These are phyloP conservation scores for Atta cephalotes DNA, from an alignment of 1,140 invertebrate species.

Conservation along the genomic window DNA sequence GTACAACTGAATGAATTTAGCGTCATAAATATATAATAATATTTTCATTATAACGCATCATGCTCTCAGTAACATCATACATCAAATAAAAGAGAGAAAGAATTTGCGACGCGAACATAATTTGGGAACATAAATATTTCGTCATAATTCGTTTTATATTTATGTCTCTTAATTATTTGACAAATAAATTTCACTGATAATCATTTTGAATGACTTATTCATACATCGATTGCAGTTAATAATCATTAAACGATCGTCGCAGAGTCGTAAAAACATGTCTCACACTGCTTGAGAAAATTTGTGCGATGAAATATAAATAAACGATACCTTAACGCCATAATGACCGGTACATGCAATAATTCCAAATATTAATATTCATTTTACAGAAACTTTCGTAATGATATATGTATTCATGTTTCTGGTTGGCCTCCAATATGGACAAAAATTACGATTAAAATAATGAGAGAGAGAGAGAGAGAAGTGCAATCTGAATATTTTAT, in stretches of 20 bases:
- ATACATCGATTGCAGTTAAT: neutral
- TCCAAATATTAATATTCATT: conserved; percentile 34
- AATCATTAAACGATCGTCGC: conserved; percentile 8
- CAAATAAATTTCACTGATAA: conserved; percentile 38
- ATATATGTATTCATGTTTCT: neutral
- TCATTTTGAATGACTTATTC: neutral
- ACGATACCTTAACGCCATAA: conserved; percentile 5
- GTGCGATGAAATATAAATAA: conserved; percentile 14
- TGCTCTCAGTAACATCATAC: too few species aligned
- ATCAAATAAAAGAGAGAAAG: neutral
- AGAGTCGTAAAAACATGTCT: conserved; percentile 7
- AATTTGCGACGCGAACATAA: neutral
- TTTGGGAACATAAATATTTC: neutral
- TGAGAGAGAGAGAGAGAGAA: too few species aligned
- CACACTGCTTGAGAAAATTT: neutral
- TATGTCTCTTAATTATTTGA: conserved; percentile 24
- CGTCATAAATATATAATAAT: neutral
- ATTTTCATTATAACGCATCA: neutral
- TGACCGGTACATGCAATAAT: conserved; percentile 7
- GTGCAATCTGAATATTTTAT: neutral
- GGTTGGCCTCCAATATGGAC: neutral
- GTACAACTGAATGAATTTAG: neutral
- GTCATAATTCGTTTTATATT: conserved; percentile 5
- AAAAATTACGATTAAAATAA: conserved; percentile 32
- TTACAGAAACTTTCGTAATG: conserved; percentile 27